Percentiles rank a stretch among this genome's conserved stretches.
Evolutionary conservation across 2,888 invertebrate genomes (phyloP).

Genomic region (Drosophila formosana): DNA sequence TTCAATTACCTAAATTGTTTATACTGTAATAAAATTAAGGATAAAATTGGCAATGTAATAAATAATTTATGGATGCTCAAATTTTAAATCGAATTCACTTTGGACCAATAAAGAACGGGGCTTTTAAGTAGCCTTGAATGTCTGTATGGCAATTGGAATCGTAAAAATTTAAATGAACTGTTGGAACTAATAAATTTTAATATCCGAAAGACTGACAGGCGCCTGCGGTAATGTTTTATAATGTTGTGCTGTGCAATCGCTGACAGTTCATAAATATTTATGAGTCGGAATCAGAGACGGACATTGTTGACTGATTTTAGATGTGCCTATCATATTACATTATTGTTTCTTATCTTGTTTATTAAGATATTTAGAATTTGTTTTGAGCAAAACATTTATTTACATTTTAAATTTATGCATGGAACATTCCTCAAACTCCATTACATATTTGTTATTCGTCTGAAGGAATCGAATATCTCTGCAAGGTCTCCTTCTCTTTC

Average conservation of each 20-base stretch:
- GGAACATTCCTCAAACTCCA: conserved; percentile 4
- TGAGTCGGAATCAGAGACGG: conserved; percentile 28
- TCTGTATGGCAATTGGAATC: conserved; percentile 4
- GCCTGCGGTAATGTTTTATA: conserved; percentile 25
- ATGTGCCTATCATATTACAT: conserved; percentile 59
- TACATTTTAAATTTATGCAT: conserved; percentile 65
- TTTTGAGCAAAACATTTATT: conserved; percentile 52
- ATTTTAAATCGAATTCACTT: conserved; percentile 11
- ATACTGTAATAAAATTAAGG: neutral
- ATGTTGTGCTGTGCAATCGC: neutral
- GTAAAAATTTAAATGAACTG: conserved; percentile 7
- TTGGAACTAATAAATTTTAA: conserved; percentile 47
- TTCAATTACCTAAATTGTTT: neutral
- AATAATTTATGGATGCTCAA: conserved; percentile 1
- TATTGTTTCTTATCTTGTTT: conserved; percentile 68
- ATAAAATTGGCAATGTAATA: neutral
- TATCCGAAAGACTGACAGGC: conserved; percentile 38
- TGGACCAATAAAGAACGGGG: neutral
- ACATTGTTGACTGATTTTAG: conserved; percentile 47
- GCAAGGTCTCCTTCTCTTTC: neutral
- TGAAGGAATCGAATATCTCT: conserved; percentile 14
- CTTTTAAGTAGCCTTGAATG: conserved; percentile 1
- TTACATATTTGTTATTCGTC: conserved; percentile 16
- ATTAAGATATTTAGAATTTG: conserved; percentile 51
- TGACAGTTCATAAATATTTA: conserved; percentile 63